Evolutionary conservation across 2,888 invertebrate species (phyloP), one percentile per base, ranked within the genome.

Genomic region (Antitype chi): DNA sequence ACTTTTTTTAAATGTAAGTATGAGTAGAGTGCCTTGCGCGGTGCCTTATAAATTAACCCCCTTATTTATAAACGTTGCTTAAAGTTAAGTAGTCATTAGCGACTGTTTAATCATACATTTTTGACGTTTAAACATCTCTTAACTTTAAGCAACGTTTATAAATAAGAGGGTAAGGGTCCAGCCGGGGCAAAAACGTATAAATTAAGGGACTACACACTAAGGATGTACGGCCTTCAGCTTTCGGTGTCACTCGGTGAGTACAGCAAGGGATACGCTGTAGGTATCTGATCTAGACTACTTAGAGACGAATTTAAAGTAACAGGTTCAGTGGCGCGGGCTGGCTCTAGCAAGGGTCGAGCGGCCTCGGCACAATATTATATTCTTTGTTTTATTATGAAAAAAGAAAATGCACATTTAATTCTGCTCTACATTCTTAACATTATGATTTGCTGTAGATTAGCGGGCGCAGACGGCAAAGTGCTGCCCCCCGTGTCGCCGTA

Each of bases 401-500:
- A 8, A 62, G 32, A 13, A 25, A 49, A 25, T 9, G 11, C 25
- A 28, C 52, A 13, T 32, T 67, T 17, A n/a, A n/a, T 32, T 70
- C 32, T n/a, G 32, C 15, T 28, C 23, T 28, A 2, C 5, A 70
- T 70, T 25, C 1, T 4, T 28, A 20, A 38, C 0, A 59, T 47
- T 15, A 6, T 43, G 15, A 23, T n/a, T n/a, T 55, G 13, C 17
- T 25, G 20, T 32, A 97, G 97, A 84, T 87, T 97, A 81, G 94
- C 95, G 1, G 94, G 96, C 32, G 88, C 94, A 1, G 96, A 97
- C 77, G 97, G 96, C 13, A 96, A 94, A 84, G 93, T 97, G 69
- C 89, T 96, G 72, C 94, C 96, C 0, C 97, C 97, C 0, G 97
- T 97, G 57, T 94, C 97, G 0, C 97, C 97, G 0, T 97, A 97